Evolutionary conservation across 2,888 invertebrate genomes (phyloP), one percentile per base, ranked within the genome.

Genomic region (Iselma pallidipennis): DNA sequence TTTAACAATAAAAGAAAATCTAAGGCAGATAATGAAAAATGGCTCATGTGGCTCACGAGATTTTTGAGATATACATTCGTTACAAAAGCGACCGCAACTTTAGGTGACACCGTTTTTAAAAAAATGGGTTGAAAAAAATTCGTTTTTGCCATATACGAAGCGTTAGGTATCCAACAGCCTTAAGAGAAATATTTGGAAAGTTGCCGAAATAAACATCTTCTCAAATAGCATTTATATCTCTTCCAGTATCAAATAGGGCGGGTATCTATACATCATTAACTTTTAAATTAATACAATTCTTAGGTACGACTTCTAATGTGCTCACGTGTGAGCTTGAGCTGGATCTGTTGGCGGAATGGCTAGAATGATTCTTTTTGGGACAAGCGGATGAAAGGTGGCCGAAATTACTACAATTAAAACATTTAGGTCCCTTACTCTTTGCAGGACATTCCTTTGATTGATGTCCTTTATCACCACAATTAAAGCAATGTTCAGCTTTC

Each of bases 181-280:
- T n/a, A n/a, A n/a, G n/a, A n/a, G n/a, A n/a, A 42, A 66, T 61
- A 23, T 57, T 21, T 25, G 16, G 14, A 16, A 66, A 59, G 49
- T 61, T 49, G 4, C 28, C 42, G 0, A 59, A 49, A 54, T 63
- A 68, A 23, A 66, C 31, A 25, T 68, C 65, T 50, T 64, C 53
- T 62, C 65, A n/a, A 16, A 65, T 53, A 23, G 63, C 60, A 54
- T 31, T 63, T 7, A 62, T 57, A 26, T 65, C 65, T 14, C 45
- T 68, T 63, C 65, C 67, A 10, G 66, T 69, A 53, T 69, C 69
- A 29, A 69, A 50, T 6, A 69, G 33, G 9, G 65, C 61, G 25
- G 12, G 29, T 12, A 67, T 14, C 12, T 49, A 12, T 26, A 56
- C 23, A 10, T 42, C 45, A 10, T 57, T 53, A 25, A 66, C 54